Conservation (phyloP, 2,113 vertebrate genomes). For the Leucoraja erinaceus region DNA sequence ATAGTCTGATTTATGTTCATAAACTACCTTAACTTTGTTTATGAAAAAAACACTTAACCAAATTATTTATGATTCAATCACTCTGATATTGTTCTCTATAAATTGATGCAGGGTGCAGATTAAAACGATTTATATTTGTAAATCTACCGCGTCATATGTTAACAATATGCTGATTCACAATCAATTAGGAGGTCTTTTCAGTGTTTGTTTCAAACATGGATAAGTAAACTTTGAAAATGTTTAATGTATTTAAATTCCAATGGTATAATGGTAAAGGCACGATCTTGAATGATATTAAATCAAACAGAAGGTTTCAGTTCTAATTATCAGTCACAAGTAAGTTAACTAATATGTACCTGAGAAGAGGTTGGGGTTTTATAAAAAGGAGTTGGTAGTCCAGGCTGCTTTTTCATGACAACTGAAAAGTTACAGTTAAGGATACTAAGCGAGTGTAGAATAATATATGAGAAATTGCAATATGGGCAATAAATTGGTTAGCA, state of each 20-base stretch:
- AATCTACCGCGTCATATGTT: neutral
- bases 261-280: neutral
- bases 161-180: neutral
- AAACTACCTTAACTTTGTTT: neutral
- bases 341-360: neutral
- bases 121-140: constrained; percentile 8
- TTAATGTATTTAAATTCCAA: neutral
- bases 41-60: neutral
- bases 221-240: neutral
- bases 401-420: neutral
- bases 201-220: neutral
- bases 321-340: neutral
- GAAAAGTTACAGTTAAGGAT: neutral
- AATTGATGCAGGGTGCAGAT: neutral
- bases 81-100: constrained; percentile 5
- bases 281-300: neutral
- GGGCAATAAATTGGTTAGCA: neutral
- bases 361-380: neutral
- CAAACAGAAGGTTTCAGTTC: constrained; percentile 11
- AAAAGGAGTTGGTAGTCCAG: neutral
- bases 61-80: neutral
- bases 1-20: constrained; percentile 13
- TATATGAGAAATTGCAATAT: neutral
- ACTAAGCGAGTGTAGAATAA: neutral
- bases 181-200: neutral